Evolutionary conservation across 2,797 vertebrate genomes (phyloP), one percentile per base, ranked within the genome.

Genomic region (Epinephelus coioides): DNA sequence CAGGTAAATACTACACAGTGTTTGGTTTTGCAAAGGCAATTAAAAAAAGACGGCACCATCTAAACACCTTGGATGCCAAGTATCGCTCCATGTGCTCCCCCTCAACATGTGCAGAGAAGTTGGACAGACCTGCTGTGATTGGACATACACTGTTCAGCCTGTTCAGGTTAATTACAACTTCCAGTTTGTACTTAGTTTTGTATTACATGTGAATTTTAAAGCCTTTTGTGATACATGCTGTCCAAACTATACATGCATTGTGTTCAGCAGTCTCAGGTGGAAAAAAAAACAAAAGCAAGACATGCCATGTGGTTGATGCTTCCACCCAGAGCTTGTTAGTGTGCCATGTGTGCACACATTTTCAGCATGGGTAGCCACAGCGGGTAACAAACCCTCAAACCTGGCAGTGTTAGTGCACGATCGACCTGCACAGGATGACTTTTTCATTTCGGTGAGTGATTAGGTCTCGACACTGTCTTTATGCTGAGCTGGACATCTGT

Each of bases 291-390:
- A 12, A 49, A 50, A 76, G 68, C 17, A 14, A 53, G 54, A 62
- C 43, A 50, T n/a, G 66, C 43, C 43, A 47, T 81, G 49, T 83
- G 70, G 71, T 63, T 21, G 18, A 63, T 30, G 60, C 60, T 4
- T 34, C 66, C 49, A 25, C 60, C 75, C 54, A 30, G 21, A 76
- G 38, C 81, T 78, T 38, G 73, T 85, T 71, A 59, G 74, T 62
- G 77, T 47, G 70, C 74, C 84, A 89, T 87, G 86, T 89, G 86
- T 81, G 81, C 73, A 51, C 19, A 84, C 68, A 75, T 88, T 89
- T 86, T 87, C 86, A 84, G 81, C 87, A 69, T 53, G 87, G 68
- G 75, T 87, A 68, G 73, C 25, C 90, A 50, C 90, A 78, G 88
- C 61, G 1, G 75, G 88, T 13, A 55, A n/a, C 77, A 68, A 80